Conservation (phyloP, 2,797 vertebrate species). For the Phrynocephalus guinanensis region DNA sequence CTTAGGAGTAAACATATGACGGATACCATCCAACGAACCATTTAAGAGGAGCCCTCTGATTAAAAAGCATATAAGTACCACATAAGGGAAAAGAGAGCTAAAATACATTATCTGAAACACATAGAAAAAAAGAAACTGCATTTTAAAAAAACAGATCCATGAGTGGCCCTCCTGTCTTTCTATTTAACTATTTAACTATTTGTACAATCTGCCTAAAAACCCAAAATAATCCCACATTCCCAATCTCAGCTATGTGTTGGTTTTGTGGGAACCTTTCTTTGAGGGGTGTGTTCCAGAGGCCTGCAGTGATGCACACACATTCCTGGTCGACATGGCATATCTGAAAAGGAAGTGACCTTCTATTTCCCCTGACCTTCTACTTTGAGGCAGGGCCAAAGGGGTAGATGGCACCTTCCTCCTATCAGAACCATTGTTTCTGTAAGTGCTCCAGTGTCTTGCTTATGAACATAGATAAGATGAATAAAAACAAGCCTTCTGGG, state of each 20-base stretch:
- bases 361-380: no score
- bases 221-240: background rate
- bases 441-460: no score
- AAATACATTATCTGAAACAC: conserved; percentile 95
- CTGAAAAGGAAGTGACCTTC: no score
- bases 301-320: no score
- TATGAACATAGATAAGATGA: no score
- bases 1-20: conserved; percentile 98
- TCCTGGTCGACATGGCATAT: no score
- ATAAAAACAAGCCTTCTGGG: no score
- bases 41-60: conserved; percentile 90
- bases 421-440: no score
- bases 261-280: background rate
- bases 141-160: conserved; percentile 1
- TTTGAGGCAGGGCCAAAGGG: no score
- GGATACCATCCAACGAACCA: conserved; percentile 93
- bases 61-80: conserved; percentile 95
- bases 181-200: background rate
- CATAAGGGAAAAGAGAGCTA: conserved; percentile 96
- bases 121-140: conserved; percentile 35
- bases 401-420: no score
- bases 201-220: background rate
- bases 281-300: no score
- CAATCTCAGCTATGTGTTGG: background rate
- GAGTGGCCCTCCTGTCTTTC: background rate